Evolutionary conservation across 2,888 invertebrate species (phyloP), one percentile per base, ranked within the genome.

Genomic region (Leptinotarsa peninsularis): DNA sequence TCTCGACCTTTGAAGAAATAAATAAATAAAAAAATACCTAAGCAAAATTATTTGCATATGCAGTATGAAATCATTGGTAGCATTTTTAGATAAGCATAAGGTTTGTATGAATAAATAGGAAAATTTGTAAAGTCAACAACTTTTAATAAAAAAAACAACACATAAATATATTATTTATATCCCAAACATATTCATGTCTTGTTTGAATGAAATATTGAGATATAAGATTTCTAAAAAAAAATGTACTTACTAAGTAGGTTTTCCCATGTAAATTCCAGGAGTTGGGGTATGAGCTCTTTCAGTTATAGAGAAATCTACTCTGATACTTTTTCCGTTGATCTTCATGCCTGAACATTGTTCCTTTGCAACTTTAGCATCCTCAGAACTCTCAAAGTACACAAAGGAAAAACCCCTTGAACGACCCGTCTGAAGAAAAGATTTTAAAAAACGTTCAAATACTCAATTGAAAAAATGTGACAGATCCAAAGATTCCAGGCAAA

Each of bases 261-360:
- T 96, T 68, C 98, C 98, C 94, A 98, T 96, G 86, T 98, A 98
- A 82, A 98, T 95, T 74, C 98, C 98, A 10, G 98, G 98, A 5
- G 98, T 99, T 15, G 98, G 98, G 1, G 98, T 98, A 88, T 98
- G 98, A 14, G 98, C 96, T 76, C 98, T 92, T 89, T 97, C 94
- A 60, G 98, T 98, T 84, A 98, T 97, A 7, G 98, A 98, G 89
- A 93, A 98, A 89, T 98, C 98, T 13, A 98, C 98, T 81, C 98
- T 91, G 83, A 98, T 98, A 83, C 95, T 92, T 74, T 98, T 93
- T 0, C 96, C 96, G 89, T 98, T 98, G 70, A 99, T 95, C 89
- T 97, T 97, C 92, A 97, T 95, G 73, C 98, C 98, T 73, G 94
- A 94, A 85, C 97, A 97, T 83, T 95, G 93, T 85, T 98, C 97